Evolutionary conservation across 2,797 vertebrate genomes (phyloP), one percentile per base, ranked within the genome.

Genomic region (Gymnothorax javanicus): DNA sequence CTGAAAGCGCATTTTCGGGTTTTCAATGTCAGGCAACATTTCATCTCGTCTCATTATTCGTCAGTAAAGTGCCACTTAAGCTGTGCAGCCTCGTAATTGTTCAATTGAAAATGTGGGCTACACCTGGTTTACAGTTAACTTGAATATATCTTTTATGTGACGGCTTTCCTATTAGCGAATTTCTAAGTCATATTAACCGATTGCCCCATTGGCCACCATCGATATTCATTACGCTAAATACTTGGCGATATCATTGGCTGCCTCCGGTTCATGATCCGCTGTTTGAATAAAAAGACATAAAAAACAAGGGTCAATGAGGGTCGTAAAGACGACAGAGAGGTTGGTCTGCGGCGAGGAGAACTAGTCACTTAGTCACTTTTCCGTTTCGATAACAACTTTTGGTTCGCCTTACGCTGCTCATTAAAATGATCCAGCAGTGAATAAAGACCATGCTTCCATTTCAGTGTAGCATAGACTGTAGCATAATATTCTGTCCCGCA

Each of bases 361-460:
- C 96, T 96, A 96, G 93, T 91, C 93, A 94, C 95, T 96, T 96
- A 96, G 93, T 92, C 93, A 94, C 95, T 96, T 96, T 94, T 94
- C 59, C 94, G 95, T 94, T 94, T 93, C 90, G 92, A 81, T 94
- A 93, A 93, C 91, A 95, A 94, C 91, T 93, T 94, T 91, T 88
- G 92, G 93, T 92, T 95, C 91, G 56, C 89, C 87, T 94, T 92
- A 95, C 94, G 89, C 90, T 92, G 92, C 92, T 88, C 91, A 83
- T 91, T 43, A 93, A 89, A 67, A 84, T 79, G 50, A 20, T n/a
- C 20, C 77, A 56, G 52, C 77, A 54, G 54, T 20, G 43, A 17
- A 12, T 81, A n/a, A 81, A 81, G 56, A 56, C 20, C 13, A 52
- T 50, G 6, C 73, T 77, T 77, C 17, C 15, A 52, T 4, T 77